Evolutionary conservation across 2,888 invertebrate species (phyloP), one percentile per base, ranked within the genome.

Genomic region (Camponotus fellah): DNA sequence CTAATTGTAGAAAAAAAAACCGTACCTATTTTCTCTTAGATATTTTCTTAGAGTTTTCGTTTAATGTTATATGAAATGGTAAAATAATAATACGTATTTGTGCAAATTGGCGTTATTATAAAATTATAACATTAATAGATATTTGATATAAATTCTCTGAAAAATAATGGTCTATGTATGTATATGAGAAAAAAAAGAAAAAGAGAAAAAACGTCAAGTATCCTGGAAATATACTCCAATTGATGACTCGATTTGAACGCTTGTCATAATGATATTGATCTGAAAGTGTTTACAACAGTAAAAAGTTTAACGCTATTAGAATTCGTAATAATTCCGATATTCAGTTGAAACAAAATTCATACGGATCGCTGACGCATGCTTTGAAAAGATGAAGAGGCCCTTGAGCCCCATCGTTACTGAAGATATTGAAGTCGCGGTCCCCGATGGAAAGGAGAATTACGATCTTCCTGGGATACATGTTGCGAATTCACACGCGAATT

Each of bases 191-290:
- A 12, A 34, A n/a, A 66, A 21, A 9, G 32, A n/a, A 46, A 65
- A 64, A 58, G 14, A 43, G 1, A 58, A n/a, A 17, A n/a, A 53
- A 9, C 8, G 43, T 9, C 21, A 32, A 79, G 37, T 32, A 58
- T 68, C 14, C 17, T 37, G 9, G 0, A 21, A 66, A 40, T 40
- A 40, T n/a, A 21, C 32, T 77, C 9, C 43, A 46, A 21, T 60
- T 69, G n/a, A n/a, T n/a, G n/a, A 43, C 12, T n/a, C 49, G 49
- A 49, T 14, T 40, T 40, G 26, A 49, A 66, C 69, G 58, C 21
- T 43, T 79, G 46, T 60, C 68, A 58, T 79, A 79, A 79, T 46
- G 58, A 79, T 79, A 46, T 60, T 69, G 79, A 69, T 43, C 21
- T 46, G 46, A 66, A 69, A 69, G 34, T 58, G 43, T 68, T 46